phyloP scores from a whole-genome alignment of 2,888 invertebrate species.

The Sinodicranocentrus sp. region DNA sequence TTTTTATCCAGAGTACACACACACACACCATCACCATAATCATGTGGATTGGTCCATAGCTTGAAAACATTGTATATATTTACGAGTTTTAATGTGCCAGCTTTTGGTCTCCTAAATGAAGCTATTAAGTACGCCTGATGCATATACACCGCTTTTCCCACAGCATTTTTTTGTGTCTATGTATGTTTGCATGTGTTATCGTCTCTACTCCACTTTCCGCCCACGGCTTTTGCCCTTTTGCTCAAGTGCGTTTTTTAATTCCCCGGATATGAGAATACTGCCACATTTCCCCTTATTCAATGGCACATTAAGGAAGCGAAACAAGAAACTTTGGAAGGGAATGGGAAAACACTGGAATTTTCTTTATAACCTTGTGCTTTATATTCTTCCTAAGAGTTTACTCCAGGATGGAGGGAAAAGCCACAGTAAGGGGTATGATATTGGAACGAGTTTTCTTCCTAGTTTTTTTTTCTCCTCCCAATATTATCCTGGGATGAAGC shows the following conservation, averaged over 20 bases:
- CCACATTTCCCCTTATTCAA: constrained; percentile 66
- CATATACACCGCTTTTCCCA: neutral
- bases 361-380: neutral
- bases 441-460: too few species aligned
- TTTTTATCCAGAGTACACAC: too few species aligned
- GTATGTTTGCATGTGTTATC: neutral
- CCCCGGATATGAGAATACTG: constrained; percentile 73
- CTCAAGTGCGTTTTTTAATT: constrained; percentile 73
- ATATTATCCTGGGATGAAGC: constrained; percentile 43
- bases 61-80: constrained; percentile 24
- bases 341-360: neutral
- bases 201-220: constrained; percentile 31
- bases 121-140: constrained; percentile 32
- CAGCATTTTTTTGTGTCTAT: neutral
- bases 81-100: constrained; percentile 45
- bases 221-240: constrained; percentile 53
- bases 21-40: constrained; percentile 33
- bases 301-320: constrained; percentile 64
- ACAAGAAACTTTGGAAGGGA: constrained; percentile 17
- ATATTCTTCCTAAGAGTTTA: too few species aligned
- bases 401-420: too few species aligned
- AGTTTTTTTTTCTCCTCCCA: too few species aligned
- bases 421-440: too few species aligned
- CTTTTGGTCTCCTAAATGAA: constrained; percentile 47
- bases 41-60: constrained; percentile 31